Base-by-base conservation (phyloP, 1,140 invertebrate genomes). In the Pinna nobilis region DNA sequence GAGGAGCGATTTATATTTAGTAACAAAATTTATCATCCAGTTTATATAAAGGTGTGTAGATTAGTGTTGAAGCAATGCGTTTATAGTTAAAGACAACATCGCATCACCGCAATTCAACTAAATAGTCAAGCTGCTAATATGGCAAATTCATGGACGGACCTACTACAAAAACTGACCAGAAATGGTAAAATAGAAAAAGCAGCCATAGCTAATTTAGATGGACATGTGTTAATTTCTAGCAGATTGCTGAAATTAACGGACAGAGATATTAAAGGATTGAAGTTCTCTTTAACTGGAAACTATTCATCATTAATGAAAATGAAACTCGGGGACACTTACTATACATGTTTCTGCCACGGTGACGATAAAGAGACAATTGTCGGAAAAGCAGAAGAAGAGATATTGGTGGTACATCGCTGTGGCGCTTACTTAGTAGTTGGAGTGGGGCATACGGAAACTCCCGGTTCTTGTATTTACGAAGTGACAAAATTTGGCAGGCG, bases 251-350 rank as follows among this genome's bases (percentile, higher is more conserved):
- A 23, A 44, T 9, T 75, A 1, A 44, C 20, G 18, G 67, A 70
- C 32, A 39, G 41, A 13, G 73, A 75, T 51, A 44, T 65, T 0
- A 66, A 50, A 0, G 32, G 49, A 2, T 44, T 75, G 3, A 47
- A 44, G 9, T 50, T 32, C 53, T 60, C 67, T 0, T 63, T 75
- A 1, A 64, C 66, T 7, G 67, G 66, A 47, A 39, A 75, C 18
- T 74, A 74, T n/a, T 68, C 39, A 23, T 75, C 73, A 23, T 51
- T 75, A n/a, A 69, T 75, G 73, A 75, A 64, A 23, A 50, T 75
- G 47, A 70, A 75, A 50, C 53, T 75, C 20, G 65, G 73, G 11
- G 53, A 63, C 6, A 55, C 57, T 30, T 65, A 33, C 32, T 75
- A 65, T 37, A 75, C 44, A 18, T 75, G 73, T 60, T 75, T 75